These are phyloP conservation scores for Octopus bimaculoides DNA, from an alignment of 1,140 invertebrate genomes.

Conservation along the genomic window DNA sequence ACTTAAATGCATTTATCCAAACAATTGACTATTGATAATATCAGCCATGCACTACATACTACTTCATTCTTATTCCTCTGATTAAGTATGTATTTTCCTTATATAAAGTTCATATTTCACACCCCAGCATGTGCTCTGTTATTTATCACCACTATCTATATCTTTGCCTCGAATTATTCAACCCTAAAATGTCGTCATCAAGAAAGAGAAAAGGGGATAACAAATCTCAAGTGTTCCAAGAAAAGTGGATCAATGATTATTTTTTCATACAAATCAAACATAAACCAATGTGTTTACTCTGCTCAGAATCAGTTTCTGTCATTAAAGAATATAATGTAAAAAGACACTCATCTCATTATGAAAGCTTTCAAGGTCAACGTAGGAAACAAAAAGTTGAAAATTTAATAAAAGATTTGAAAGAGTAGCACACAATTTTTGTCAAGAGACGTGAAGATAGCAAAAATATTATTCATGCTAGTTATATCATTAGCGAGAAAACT, in stretches of 20 bases:
- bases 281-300: no score
- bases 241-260: neutral
- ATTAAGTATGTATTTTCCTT: no score
- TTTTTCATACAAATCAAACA: no score
- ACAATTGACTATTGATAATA: no score
- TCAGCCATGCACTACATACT: no score
- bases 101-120: no score
- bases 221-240: neutral
- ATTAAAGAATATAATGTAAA: neutral
- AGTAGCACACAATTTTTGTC: neutral
- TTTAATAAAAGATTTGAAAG: neutral
- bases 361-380: neutral
- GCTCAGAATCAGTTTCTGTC: conserved; percentile 7
- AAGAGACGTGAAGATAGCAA: neutral
- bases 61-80: no score
- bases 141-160: no score
- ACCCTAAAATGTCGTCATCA: neutral
- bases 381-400: neutral
- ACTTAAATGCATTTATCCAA: no score
- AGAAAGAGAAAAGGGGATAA: conserved; percentile 1
- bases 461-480: no score
- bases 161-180: no score
- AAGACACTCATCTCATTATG: neutral
- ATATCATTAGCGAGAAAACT: neutral
- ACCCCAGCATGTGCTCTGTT: no score